Conservation (phyloP, 2,113 vertebrate species). For the Dolichallabes microphthalmus region DNA sequence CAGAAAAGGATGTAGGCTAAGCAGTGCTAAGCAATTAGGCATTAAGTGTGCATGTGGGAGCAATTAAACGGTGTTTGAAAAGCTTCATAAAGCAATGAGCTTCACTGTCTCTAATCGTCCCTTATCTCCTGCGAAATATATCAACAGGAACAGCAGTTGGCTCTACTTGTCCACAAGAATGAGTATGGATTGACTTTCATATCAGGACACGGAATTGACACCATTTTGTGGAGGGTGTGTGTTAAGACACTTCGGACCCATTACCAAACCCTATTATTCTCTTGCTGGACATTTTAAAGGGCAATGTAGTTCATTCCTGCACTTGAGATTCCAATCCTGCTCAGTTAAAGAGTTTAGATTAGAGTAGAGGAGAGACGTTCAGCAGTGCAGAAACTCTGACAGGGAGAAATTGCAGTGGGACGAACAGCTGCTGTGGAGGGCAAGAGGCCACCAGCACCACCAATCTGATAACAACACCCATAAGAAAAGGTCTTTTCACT, state of each 20-base stretch:
- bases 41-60: constrained; percentile 44
- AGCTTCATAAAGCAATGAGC: constrained; percentile 38
- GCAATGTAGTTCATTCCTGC: background rate
- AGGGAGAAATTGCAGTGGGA: constrained; percentile 50
- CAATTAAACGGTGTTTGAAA: constrained; percentile 45
- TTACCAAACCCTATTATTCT: constrained; percentile 24
- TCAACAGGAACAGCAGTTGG: constrained; percentile 6
- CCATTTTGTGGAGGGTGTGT: background rate
- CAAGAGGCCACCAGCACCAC: constrained; percentile 30
- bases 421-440: constrained; percentile 37
- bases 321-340: constrained; percentile 3
- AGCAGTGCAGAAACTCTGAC: constrained; percentile 49
- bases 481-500: constrained; percentile 24
- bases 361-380: constrained; percentile 27
- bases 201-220: background rate
- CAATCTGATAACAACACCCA: constrained; percentile 47
- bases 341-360: constrained; percentile 28
- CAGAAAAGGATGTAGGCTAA: constrained; percentile 16
- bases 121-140: constrained; percentile 31
- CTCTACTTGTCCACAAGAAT: background rate
- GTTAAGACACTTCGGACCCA: background rate
- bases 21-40: constrained; percentile 32
- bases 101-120: constrained; percentile 34
- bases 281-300: constrained; percentile 6
- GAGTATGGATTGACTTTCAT: background rate